A percentile compares a stretch with the other conserved stretches of the same genome.
phyloP scores from a whole-genome alignment of 1,140 invertebrate genomes.

The Asobara japonica region DNA sequence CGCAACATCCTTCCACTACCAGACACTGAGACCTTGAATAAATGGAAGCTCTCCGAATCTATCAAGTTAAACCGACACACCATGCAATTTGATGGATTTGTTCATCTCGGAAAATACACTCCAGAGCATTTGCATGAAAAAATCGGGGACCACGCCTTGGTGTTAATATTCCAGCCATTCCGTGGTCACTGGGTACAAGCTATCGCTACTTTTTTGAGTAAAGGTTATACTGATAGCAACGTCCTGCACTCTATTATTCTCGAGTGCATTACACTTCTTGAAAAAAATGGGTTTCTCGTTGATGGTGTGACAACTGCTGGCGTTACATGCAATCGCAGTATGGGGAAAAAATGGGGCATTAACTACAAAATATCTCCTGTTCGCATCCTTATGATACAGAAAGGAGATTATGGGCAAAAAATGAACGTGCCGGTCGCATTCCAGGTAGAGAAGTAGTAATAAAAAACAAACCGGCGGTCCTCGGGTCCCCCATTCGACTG shows the following conservation, averaged over 20 bases:
- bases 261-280: slow-evolving; percentile 34
- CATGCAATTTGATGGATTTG: slow-evolving; percentile 38
- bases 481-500: no score
- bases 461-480: background rate
- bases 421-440: slow-evolving; percentile 30
- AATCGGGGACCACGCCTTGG: slow-evolving; percentile 48
- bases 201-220: slow-evolving; percentile 32
- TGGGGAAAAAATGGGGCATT: slow-evolving; percentile 36
- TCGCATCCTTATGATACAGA: slow-evolving; percentile 18
- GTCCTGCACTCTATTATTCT: slow-evolving; percentile 31
- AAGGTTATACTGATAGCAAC: slow-evolving; percentile 11
- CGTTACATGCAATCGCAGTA: slow-evolving; percentile 37
- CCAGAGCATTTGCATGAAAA: slow-evolving; percentile 35
- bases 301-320: slow-evolving; percentile 37
- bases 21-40: no score
- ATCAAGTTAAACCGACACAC: slow-evolving; percentile 30
- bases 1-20: no score
- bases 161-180: slow-evolving; percentile 53
- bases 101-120: slow-evolving; percentile 46
- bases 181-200: slow-evolving; percentile 41
- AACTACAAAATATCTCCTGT: slow-evolving; percentile 11
- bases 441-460: background rate
- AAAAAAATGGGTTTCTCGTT: slow-evolving; percentile 31
- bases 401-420: background rate
- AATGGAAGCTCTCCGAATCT: slow-evolving; percentile 20